Base-by-base conservation (phyloP, 2,888 invertebrate genomes). In the Trichacis sp. region DNA sequence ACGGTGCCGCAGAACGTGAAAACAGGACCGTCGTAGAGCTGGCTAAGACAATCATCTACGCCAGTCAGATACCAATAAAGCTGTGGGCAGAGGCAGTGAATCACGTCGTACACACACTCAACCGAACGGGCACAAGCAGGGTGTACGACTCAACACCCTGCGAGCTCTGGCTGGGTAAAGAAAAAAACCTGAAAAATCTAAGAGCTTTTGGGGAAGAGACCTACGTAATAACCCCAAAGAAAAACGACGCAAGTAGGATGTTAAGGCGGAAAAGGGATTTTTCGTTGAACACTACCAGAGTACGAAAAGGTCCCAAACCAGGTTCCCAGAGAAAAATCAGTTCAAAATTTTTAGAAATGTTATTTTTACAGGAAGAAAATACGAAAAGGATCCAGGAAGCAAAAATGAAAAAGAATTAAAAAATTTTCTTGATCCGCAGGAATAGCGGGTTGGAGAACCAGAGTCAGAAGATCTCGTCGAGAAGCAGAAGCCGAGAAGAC, bases 11-110 rank as follows among this genome's bases (percentile, higher is more conserved):
- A 0, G 67, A 70, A 15, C 14, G 67, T 2, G 61, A 68, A 6
- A 70, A 68, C 24, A 43, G 72, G 0, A 70, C 70, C 0, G 6
- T 72, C 8, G 55, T 68, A 0, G 69, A 69, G 20, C 56, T 62
- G 0, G 70, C 67, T 1, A 30, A 67, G 8, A 58, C 60, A 2
- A 36, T 59, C n/a, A 12, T 65, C 1, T 36, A 38, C 9, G 51
- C 45, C 0, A 12, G 15, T 0, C 33, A 24, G 1, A 8, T 59
- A 8, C 20, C 11, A 14, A 43, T 36, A 11, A 45, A 52, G 1
- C 18, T 62, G 17, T 55, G 50, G 14, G 58, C 47, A 9, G 50
- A 47, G 18, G 48, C 45, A 0, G 49, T 57, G 6, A 54, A 61
- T 17, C 20, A 42, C 9, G 30, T 17, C 1, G 52, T 42, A 8